These are phyloP conservation scores for Nyctereutes procyonoides DNA, from an alignment of 2,113 vertebrate genomes.

Conservation along the genomic window DNA sequence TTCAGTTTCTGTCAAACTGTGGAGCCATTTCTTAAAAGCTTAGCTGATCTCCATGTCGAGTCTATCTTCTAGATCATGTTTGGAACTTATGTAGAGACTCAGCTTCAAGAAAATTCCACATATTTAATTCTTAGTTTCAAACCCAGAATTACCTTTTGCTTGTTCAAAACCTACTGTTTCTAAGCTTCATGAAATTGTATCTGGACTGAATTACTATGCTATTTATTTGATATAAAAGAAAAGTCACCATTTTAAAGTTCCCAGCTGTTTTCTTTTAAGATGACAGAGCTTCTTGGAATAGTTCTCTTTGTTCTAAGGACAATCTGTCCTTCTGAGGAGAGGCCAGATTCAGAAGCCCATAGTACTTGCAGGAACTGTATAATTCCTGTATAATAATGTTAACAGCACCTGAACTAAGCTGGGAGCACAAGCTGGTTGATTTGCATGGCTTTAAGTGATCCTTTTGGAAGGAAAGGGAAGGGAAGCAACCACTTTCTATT, in stretches of 20 bases:
- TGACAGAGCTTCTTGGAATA: neutral
- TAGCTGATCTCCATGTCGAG: neutral
- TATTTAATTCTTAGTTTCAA: neutral
- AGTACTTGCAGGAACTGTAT: neutral
- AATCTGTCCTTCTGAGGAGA: neutral
- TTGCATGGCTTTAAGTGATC: neutral
- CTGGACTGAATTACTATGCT: neutral
- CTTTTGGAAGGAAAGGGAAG: neutral
- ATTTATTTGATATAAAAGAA: neutral
- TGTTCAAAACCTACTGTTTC: neutral
- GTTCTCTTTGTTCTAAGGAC: neutral
- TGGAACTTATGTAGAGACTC: neutral
- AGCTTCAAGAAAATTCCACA: neutral
- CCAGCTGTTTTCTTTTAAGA: neutral
- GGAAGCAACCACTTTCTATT: neutral
- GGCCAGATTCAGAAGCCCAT: rapidly evolving
- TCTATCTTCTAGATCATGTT: neutral
- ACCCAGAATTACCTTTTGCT: neutral
- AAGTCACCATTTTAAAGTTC: neutral
- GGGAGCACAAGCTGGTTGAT: neutral
- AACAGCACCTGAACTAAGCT: neutral
- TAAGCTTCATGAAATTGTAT: neutral
- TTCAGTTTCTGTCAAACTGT: neutral
- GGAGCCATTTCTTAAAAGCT: neutral
- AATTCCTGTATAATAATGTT: too few species aligned